phyloP scores from a whole-genome alignment of 1,140 invertebrate species.

The Nautilus pompilius region DNA sequence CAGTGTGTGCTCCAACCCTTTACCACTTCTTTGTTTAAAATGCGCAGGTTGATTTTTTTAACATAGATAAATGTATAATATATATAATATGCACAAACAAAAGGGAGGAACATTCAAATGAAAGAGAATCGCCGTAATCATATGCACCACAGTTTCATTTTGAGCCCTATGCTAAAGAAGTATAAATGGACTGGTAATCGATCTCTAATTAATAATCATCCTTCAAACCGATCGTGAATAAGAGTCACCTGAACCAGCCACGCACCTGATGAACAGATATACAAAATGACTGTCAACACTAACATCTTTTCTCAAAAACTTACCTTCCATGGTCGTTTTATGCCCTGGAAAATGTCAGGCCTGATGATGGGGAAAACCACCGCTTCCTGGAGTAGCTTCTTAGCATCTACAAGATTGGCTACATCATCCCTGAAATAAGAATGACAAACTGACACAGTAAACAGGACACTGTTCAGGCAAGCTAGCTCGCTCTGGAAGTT shows the following conservation, averaged over 20 bases:
- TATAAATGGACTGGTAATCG: too few relatives aligned
- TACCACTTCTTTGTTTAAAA: too few relatives aligned
- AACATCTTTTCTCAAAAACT: background rate
- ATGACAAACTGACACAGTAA: background rate
- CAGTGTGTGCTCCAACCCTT: too few relatives aligned
- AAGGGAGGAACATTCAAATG: too few relatives aligned
- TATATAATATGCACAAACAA: too few relatives aligned
- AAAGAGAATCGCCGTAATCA: too few relatives aligned
- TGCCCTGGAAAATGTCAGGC: slow-evolving; percentile 98
- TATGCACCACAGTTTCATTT: too few relatives aligned
- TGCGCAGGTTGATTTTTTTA: too few relatives aligned
- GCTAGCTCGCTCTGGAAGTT: background rate
- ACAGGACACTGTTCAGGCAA: background rate
- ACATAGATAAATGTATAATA: too few relatives aligned
- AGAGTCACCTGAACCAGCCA: background rate
- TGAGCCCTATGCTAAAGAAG: background rate
- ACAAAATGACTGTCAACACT: background rate
- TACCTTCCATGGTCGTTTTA: slow-evolving; percentile 82
- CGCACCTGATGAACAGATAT: too few relatives aligned
- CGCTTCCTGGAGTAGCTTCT: slow-evolving; percentile 92
- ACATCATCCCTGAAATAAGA: slow-evolving; percentile 75
- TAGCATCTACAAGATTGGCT: slow-evolving; percentile 92
- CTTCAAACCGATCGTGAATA: background rate
- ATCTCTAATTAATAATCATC: background rate
- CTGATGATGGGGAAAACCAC: slow-evolving; percentile 97